Evolutionary conservation across 2,113 vertebrate genomes (phyloP).

Genomic region (Bombycilla garrulus): DNA sequence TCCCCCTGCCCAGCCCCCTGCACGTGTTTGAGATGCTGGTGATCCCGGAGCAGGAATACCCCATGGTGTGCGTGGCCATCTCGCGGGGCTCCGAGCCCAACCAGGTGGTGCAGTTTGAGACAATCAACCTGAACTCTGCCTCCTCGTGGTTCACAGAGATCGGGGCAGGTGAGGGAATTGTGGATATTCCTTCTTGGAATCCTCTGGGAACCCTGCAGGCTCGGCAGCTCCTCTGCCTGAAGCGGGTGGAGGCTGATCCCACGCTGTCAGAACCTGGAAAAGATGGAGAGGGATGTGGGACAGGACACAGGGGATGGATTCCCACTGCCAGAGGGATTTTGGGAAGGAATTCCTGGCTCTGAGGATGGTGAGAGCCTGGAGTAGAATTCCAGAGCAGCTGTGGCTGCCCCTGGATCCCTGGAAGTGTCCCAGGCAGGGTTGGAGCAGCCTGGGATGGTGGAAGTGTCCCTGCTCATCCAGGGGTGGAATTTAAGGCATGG

Average conservation of each 20-base stretch:
- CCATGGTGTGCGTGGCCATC: constrained; percentile 95
- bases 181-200: not conserved
- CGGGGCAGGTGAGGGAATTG: constrained; percentile 78
- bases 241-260: not conserved
- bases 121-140: constrained; percentile 98
- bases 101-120: constrained; percentile 96
- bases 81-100: constrained; percentile 82
- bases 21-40: constrained; percentile 98
- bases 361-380: not conserved
- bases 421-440: fast-evolving
- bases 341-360: not conserved
- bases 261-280: not conserved
- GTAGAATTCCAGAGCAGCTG: fast-evolving
- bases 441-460: not conserved
- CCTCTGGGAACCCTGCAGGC: fast-evolving
- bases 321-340: not conserved
- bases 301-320: not conserved
- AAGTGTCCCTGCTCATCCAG: not conserved
- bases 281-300: not conserved
- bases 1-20: constrained; percentile 92
- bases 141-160: constrained; percentile 99
- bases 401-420: not conserved
- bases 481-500: fast-evolving
- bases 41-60: constrained; percentile 96
- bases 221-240: not conserved